These are phyloP conservation scores for Gymnothorax reevesii DNA, from an alignment of 2,797 vertebrate genomes.

Conservation along the genomic window DNA sequence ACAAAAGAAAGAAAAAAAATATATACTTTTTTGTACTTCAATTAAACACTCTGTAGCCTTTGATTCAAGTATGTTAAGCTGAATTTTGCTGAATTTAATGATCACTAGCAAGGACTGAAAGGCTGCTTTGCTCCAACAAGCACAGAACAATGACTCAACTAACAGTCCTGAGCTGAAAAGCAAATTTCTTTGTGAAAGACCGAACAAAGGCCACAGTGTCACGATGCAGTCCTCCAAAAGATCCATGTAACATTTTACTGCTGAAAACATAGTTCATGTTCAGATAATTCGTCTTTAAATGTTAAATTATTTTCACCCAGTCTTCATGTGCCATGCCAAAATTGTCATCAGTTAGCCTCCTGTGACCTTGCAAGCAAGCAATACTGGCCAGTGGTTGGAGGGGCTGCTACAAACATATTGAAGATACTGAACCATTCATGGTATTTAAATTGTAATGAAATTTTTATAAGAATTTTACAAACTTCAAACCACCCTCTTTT, in stretches of 20 bases:
- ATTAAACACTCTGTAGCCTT: slow-evolving; percentile 62
- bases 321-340: neutral
- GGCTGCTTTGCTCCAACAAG: slow-evolving; percentile 57
- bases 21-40: slow-evolving; percentile 53
- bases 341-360: neutral
- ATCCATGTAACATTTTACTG: neutral
- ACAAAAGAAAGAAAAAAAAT: neutral
- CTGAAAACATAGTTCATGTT: neutral
- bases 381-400: neutral
- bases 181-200: neutral
- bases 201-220: neutral
- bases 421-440: neutral
- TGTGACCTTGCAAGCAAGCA: too few relatives aligned
- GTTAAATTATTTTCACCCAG: slow-evolving; percentile 8
- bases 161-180: slow-evolving; percentile 25
- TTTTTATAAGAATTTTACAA: neutral
- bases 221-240: neutral
- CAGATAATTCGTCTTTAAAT: neutral
- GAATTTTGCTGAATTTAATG: slow-evolving; percentile 69
- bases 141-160: slow-evolving; percentile 55
- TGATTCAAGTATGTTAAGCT: slow-evolving; percentile 64
- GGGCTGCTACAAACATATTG: neutral
- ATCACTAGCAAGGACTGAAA: slow-evolving; percentile 62
- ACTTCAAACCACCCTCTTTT: neutral
- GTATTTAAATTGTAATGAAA: neutral